Base-by-base conservation (phyloP, 92 coral and sea anemone species). In the Porites lobata region DNA sequence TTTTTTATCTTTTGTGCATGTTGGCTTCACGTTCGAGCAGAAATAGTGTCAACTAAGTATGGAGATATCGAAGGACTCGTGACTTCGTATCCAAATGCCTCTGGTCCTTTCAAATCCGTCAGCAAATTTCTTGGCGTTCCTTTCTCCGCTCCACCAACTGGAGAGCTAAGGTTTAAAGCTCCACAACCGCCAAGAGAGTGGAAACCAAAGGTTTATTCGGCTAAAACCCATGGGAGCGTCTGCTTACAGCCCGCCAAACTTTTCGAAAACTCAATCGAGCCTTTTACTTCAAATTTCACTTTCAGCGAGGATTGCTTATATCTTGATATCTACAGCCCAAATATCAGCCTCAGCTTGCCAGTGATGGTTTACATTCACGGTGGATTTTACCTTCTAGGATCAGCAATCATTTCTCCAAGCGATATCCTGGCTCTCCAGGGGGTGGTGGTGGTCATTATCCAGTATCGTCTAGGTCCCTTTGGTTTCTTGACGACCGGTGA, bases 391-490 rank as follows among this genome's bases (percentile, higher is more conserved):
- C 71, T 58, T 12, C 1, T 50, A 2, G 94, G 85, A 1, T 6
- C 85, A 8, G 65, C 75, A 18, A 68, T 68, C 8, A 22, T 54
- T 14, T 26, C 5, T 32, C 68, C 52, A 0, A 57, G 86, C 86
- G 77, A 91, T 32, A 79, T 26, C 62, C 67, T 91, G 22, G 94
- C 94, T 17, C 81, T 87, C 14, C 81, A 85, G 13, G 94, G 94
- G 4, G 91, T 91, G 77, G 89, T 70, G 15, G 91, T 91, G 11
- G 94, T 91, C 10, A 68, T 81, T 6, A 72, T 91, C 11, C 94
- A 91, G 65, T 91, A 91, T 78, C 94, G 94, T 63, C 81, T 91
- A 63, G 90, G 88, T 50, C 85, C 91, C 1, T 91, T 91, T 52
- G 94, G 94, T 2, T 91, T 91, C 58, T 38, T 87, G 10, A 86